phyloP scores from a whole-genome alignment of 1,140 invertebrate species.

The Pseudobourletiella spinata region DNA sequence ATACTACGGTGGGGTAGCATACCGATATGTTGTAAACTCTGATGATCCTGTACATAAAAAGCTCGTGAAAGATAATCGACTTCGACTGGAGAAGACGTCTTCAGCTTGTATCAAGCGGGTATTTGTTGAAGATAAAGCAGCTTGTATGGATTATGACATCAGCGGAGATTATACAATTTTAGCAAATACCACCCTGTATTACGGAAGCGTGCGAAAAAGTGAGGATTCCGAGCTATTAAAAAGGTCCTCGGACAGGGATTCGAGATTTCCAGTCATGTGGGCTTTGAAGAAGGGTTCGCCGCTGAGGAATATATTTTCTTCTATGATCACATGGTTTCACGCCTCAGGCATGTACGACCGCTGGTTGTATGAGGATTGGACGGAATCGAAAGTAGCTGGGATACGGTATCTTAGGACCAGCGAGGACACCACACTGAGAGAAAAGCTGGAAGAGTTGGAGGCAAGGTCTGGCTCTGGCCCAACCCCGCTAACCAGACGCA shows the following conservation, averaged over 20 bases:
- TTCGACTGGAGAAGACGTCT: not conserved
- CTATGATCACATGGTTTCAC: not conserved
- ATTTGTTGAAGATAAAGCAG: not conserved
- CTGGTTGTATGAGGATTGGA: conserved; percentile 2
- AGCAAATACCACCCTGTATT: conserved; percentile 5
- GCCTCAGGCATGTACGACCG: conserved; percentile 8
- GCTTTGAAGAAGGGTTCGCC: conserved; percentile 5
- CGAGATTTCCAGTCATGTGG: not conserved
- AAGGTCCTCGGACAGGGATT: not conserved
- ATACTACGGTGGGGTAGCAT: conserved; percentile 11
- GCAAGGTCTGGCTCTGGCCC: not conserved
- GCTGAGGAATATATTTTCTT: not conserved
- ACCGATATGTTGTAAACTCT: not conserved
- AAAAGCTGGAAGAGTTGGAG: not conserved
- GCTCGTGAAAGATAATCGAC: not conserved
- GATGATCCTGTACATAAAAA: not conserved
- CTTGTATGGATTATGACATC: conserved; percentile 8
- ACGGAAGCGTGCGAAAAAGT: not conserved
- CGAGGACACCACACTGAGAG: not conserved
- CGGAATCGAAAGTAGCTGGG: not conserved
- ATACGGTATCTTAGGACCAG: not conserved
- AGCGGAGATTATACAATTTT: conserved; percentile 7
- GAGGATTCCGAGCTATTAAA: not conserved
- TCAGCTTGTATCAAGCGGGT: conserved; percentile 3
- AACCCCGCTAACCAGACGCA: not conserved